Percentiles rank a stretch among this genome's conserved stretches.
Conservation (phyloP, 2,797 vertebrate genomes). For the Botia kubotai region DNA sequence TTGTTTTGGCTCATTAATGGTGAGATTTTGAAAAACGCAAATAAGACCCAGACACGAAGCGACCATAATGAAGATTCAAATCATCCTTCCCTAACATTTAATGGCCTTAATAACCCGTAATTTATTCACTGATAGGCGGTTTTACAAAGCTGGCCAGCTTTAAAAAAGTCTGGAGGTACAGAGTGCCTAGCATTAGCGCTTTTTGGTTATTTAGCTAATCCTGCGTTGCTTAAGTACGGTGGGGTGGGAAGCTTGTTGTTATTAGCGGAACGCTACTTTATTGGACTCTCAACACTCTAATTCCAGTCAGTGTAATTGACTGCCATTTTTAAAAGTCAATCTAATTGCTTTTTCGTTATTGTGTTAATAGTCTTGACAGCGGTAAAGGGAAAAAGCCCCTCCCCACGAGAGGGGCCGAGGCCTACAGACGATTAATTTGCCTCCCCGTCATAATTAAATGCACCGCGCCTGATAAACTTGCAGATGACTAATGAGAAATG, state of each 20-base stretch:
- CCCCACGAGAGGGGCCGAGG: constrained; percentile 42
- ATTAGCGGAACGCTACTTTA: constrained; percentile 49
- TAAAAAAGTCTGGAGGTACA: neutral
- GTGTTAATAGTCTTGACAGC: constrained; percentile 70
- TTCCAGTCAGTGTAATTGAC: constrained; percentile 69
- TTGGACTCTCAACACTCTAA: constrained; percentile 31
- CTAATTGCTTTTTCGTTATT: constrained; percentile 75
- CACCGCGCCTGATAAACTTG: constrained; percentile 58
- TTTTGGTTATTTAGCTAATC: constrained; percentile 21
- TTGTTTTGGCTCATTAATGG: constrained; percentile 65
- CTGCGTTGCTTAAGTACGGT: neutral
- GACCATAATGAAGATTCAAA: constrained; percentile 14
- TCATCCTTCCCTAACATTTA: constrained; percentile 15
- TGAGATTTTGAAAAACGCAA: constrained; percentile 37
- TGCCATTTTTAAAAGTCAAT: constrained; percentile 74
- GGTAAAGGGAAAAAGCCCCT: constrained; percentile 68
- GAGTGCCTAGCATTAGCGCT: constrained; percentile 6
- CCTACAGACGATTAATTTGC: constrained; percentile 61
- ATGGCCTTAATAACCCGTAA: constrained; percentile 7
- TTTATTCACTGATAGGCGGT: neutral
- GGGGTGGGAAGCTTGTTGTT: constrained; percentile 38
- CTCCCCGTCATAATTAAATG: constrained; percentile 56
- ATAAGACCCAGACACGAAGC: neutral
- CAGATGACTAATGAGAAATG: constrained; percentile 69
- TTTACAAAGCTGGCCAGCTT: neutral